Evolutionary conservation across 2,113 vertebrate genomes (phyloP), one percentile per base, ranked within the genome.

Genomic region (Cisticola juncidis): DNA sequence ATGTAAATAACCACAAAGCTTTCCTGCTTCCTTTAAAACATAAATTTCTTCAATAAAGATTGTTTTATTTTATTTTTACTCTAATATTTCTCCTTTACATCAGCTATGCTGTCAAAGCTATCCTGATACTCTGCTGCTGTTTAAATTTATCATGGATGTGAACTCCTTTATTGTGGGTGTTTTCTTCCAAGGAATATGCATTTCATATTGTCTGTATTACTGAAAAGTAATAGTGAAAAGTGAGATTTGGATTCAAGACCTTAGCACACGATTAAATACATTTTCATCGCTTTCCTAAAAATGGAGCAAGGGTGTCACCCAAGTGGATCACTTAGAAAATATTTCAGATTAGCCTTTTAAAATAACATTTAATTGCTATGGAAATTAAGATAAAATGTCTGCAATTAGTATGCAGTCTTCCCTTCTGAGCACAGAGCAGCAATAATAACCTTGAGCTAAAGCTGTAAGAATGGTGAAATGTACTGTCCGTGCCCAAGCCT

Each of bases 341-440:
- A 84, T 89, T 94, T 90, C 79, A 89, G 73, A 95, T 91, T 81
- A 86, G 53, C 78, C 88, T 68, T 90, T 86, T 86, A 94, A 71
- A 90, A 90, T 84, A 73, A 70, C 51, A 83, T 90, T 71, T 81
- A 80, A 40, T 81, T 92, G 80, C 87, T 45, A 81, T 48, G 60
- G 86, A 95, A 93, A 95, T 94, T 72, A 92, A 86, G 82, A 92
- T 88, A 86, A 94, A 84, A 88, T 84, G 88, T 73, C 65, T 61
- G 47, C 88, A 77, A 94, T 82, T 96, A 85, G 47, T 36, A 94
- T 60, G 77, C 69, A 86, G 78, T 86, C 69, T 83, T 88, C 74
- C 58, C 42, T 90, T 93, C 88, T 86, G 81, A 94, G 69, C 23
- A 57, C 54, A 72, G 94, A 95, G 44, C 24, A 38, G 28, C 9